These are phyloP conservation scores for Cheilosia vulpina DNA, from an alignment of 2,888 invertebrate species.

Conservation along the genomic window DNA sequence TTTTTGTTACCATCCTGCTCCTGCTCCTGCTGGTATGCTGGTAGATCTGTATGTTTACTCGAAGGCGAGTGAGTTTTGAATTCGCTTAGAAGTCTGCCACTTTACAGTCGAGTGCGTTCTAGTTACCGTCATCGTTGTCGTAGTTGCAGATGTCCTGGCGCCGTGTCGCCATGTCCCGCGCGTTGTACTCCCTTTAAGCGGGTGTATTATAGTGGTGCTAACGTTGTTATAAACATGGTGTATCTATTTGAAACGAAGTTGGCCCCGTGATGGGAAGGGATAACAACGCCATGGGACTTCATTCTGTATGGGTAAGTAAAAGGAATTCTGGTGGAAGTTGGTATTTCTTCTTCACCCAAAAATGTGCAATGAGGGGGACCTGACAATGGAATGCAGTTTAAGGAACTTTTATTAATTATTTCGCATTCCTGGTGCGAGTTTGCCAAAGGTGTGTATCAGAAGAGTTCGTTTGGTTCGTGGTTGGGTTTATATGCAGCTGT, in stretches of 20 bases:
- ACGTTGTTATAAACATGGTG: slow-evolving; percentile 25
- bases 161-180: not conserved
- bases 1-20: not conserved
- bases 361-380: not conserved
- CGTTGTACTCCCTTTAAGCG: not conserved
- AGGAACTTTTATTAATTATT: too few species aligned
- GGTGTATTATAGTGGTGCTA: slow-evolving; percentile 13
- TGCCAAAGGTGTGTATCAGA: too few species aligned
- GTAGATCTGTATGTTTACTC: slow-evolving; percentile 28
- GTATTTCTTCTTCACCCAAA: not conserved
- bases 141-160: not conserved
- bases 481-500: too few species aligned
- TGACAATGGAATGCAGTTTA: too few species aligned
- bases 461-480: too few species aligned
- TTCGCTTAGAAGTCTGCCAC: slow-evolving; percentile 37
- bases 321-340: not conserved
- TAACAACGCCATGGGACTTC: slow-evolving; percentile 1
- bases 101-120: slow-evolving; percentile 51
- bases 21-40: slow-evolving; percentile 5
- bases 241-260: slow-evolving; percentile 29
- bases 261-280: not conserved
- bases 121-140: slow-evolving; percentile 33
- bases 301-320: not conserved
- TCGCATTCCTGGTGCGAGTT: too few species aligned
- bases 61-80: slow-evolving; percentile 30